phyloP scores from a whole-genome alignment of 1,140 invertebrate species.

The Heliconius nattereri region DNA sequence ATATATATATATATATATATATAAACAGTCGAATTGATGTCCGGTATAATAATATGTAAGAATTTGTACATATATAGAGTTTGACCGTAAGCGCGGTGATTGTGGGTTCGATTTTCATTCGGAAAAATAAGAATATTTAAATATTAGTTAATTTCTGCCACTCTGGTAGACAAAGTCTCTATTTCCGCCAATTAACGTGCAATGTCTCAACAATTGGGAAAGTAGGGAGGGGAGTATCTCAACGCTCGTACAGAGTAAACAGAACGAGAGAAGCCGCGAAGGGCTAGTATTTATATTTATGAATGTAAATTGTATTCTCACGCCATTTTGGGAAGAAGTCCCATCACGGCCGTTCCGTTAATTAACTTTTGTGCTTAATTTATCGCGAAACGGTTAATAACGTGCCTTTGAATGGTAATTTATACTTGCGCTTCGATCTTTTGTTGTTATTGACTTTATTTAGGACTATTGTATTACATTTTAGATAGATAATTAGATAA shows the following conservation, averaged over 20 bases:
- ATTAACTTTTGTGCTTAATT: constrained; percentile 39
- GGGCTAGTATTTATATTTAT: constrained; percentile 25
- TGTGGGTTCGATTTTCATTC: too few species aligned
- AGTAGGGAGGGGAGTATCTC: too few species aligned
- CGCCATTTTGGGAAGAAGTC: constrained; percentile 27
- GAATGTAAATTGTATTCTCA: constrained; percentile 38
- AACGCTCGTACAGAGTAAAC: neutral
- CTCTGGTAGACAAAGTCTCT: too few species aligned
- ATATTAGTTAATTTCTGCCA: too few species aligned
- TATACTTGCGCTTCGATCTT: constrained; percentile 21
- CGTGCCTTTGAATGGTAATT: constrained; percentile 29
- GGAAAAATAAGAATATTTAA: too few species aligned
- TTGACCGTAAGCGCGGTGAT: too few species aligned
- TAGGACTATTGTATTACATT: neutral
- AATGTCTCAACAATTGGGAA: too few species aligned
- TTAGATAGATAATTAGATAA: too few species aligned
- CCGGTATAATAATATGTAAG: neutral
- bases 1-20: too few species aligned
- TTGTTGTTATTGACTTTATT: neutral
- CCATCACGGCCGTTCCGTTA: constrained; percentile 36
- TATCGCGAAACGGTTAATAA: constrained; percentile 39
- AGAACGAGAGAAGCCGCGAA: neutral
- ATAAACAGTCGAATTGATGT: too few species aligned
- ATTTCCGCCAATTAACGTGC: too few species aligned
- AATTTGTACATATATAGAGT: neutral